Evolutionary conservation across 2,888 invertebrate species (phyloP), one percentile per base, ranked within the genome.

Genomic region (Liodrosophila aerea): DNA sequence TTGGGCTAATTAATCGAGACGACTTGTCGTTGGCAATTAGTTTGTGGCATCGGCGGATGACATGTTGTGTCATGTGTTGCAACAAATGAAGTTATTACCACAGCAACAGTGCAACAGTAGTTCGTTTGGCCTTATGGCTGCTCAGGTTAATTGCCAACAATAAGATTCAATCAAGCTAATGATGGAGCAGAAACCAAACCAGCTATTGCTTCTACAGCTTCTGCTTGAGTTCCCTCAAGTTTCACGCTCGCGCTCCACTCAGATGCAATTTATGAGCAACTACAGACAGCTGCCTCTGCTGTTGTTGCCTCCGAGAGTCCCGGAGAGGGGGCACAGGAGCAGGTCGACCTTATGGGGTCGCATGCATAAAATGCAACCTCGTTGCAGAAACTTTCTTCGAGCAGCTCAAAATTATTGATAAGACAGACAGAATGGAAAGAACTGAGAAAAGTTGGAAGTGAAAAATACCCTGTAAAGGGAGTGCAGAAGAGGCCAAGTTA

Each of bases 91-190:
- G 81, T 81, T 84, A 82, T 81, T 77, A 75, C 22, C 22, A 22
- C 22, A 22, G 22, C n/a, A n/a, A n/a, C n/a, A 22, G 5, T 22
- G 22, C 5, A 5, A 5, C 2, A 22, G 2, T 2, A 22, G 22
- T 5, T 22, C 22, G 22, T 16, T 64, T 78, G 76, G 60, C 78
- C 81, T 63, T 49, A 43, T 61, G 60, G 65, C 77, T 71, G 81
- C 63, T 62, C 70, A 80, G 85, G 82, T 82, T 82, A 82, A 82
- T 82, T 82, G 81, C 76, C 71, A 76, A 75, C 80, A 85, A 85
- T 85, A 75, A 85, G 82, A 82, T 82, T 85, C 75, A 85, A 82
- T 82, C 82, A 85, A 85, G 77, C 82, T 80, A 82, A 85, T 82
- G 83, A 83, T 45, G 81, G 64, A 64, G 76, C 75, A 41, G 54